Evolutionary conservation across 2,113 vertebrate species (phyloP).

Genomic region (Gambusia affinis): DNA sequence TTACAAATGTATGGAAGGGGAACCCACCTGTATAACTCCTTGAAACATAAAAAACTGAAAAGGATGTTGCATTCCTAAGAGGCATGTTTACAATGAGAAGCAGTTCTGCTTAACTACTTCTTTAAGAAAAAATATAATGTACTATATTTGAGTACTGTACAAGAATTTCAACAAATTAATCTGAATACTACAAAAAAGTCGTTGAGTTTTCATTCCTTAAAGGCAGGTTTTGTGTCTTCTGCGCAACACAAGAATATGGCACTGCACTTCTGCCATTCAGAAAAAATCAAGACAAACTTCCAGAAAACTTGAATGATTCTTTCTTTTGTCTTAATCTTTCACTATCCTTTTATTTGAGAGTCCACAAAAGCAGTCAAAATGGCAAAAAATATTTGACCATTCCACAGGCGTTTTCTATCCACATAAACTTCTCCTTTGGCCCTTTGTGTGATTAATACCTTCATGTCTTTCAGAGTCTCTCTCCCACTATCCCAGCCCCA

Average conservation of each 20-base stretch:
- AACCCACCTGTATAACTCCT: conserved; percentile 56
- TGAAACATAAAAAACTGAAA: conserved; percentile 52
- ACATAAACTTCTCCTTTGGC: conserved; percentile 78
- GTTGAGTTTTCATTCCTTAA: neutral
- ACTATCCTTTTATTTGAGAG: conserved; percentile 53
- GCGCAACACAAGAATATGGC: conserved; percentile 15
- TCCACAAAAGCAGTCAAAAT: conserved; percentile 74
- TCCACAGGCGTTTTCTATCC: conserved; percentile 71
- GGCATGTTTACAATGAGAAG: conserved; percentile 3
- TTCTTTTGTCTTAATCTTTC: conserved; percentile 33
- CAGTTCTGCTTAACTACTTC: conserved; percentile 7
- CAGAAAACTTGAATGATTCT: conserved; percentile 61
- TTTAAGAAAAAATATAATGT: neutral
- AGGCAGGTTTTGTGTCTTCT: neutral
- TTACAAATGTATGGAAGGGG: conserved; percentile 64
- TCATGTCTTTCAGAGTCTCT: conserved; percentile 76
- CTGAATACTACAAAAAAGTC: neutral
- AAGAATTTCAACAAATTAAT: neutral
- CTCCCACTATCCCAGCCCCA: conserved; percentile 38
- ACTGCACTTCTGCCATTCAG: conserved; percentile 36
- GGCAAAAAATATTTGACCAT: conserved; percentile 77
- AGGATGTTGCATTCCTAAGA: conserved; percentile 15
- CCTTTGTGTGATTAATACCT: conserved; percentile 83
- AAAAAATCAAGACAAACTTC: conserved; percentile 55
- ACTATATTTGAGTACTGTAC: neutral